Percentiles rank a stretch among this genome's conserved stretches.
Evolutionary conservation across 2,113 vertebrate species (phyloP).

Genomic region (Pipra filicauda): DNA sequence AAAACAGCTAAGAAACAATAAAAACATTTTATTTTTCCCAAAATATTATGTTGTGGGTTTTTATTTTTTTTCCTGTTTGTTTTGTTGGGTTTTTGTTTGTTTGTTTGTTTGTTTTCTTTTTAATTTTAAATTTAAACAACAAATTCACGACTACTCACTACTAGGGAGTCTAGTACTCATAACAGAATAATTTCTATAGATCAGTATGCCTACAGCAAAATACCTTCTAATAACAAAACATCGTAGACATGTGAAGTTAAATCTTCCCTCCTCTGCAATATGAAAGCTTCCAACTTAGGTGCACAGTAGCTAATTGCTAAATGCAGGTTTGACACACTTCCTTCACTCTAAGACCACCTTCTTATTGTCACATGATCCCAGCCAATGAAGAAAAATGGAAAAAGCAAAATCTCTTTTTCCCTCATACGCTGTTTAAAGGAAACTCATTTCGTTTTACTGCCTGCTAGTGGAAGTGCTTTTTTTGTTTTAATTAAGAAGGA

Average conservation of each 20-base stretch:
- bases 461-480: neutral
- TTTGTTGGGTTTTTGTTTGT: neutral
- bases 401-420: neutral
- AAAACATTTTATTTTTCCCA: neutral
- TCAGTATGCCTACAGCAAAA: neutral
- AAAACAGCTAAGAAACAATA: neutral
- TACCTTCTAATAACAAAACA: neutral
- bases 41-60: neutral
- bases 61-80: neutral
- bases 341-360: neutral
- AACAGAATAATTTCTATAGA: neutral
- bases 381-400: neutral
- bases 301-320: neutral
- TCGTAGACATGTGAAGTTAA: neutral
- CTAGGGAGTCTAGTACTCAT: neutral
- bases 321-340: neutral
- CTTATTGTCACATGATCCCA: neutral
- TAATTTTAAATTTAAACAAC: neutral
- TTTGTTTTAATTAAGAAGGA: neutral
- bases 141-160: neutral
- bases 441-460: neutral
- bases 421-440: neutral
- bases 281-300: neutral
- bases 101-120: neutral
- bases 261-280: neutral